Conservation (phyloP, 1,140 invertebrate species). For the Drosophila orena region DNA sequence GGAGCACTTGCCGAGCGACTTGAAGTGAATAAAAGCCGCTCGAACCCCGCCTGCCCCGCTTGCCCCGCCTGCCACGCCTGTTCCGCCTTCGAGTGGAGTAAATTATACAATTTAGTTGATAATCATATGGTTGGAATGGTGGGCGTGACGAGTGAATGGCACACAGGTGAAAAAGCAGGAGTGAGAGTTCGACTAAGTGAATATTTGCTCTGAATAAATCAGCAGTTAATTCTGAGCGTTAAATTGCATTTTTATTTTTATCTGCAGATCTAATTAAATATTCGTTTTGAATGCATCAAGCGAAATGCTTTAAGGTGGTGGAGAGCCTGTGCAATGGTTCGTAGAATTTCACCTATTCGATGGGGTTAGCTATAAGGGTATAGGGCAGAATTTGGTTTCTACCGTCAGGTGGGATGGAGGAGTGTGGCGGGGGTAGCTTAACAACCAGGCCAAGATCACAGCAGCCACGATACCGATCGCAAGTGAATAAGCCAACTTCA, state of each 20-base stretch:
- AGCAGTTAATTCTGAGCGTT: conserved; percentile 16
- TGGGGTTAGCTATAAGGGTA: background rate
- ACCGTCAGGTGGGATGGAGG: background rate
- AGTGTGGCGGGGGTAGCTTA: background rate
- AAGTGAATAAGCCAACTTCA: conserved; percentile 18
- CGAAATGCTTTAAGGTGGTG: background rate
- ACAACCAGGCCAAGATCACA: conserved; percentile 51
- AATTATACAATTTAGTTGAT: conserved; percentile 45
- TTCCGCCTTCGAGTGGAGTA: conserved; percentile 11
- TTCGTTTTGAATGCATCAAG: background rate
- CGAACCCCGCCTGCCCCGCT: too few relatives aligned
- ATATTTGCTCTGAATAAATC: conserved; percentile 43
- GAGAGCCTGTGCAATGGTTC: too few relatives aligned
- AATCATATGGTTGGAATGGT: conserved; percentile 34
- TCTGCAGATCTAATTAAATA: background rate
- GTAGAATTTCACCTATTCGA: too few relatives aligned
- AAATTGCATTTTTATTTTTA: background rate
- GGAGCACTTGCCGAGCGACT: conserved; percentile 23
- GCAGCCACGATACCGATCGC: conserved; percentile 44
- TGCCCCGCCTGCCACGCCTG: too few relatives aligned
- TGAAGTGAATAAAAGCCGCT: conserved; percentile 4
- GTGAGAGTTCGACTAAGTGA: conserved; percentile 35
- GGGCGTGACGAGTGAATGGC: conserved; percentile 48
- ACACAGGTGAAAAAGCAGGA: conserved; percentile 24
- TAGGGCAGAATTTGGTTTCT: background rate